Evolutionary conservation across 2,113 vertebrate species (phyloP).

Genomic region (Lonchura striata): DNA sequence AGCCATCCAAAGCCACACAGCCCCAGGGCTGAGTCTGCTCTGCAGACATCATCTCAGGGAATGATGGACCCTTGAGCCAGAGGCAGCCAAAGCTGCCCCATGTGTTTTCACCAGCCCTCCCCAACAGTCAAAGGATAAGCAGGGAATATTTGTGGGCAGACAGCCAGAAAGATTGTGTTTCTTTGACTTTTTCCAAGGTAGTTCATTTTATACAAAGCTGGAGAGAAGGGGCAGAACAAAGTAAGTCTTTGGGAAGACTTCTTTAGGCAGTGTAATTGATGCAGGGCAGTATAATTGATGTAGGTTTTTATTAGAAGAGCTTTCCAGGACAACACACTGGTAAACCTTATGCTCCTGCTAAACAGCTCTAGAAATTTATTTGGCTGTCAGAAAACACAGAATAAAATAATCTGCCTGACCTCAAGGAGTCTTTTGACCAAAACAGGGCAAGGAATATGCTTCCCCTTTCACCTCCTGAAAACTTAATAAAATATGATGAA

Average conservation of each 20-base stretch:
- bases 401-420: not conserved
- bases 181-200: not conserved
- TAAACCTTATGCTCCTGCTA: constrained; percentile 4
- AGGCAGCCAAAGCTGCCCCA: not conserved
- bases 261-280: not conserved
- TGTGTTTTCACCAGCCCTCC: accelerated
- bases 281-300: not conserved
- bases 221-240: not conserved
- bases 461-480: not conserved
- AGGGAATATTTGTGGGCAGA: not conserved
- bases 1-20: not conserved
- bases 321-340: constrained; percentile 2
- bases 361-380: constrained; percentile 7
- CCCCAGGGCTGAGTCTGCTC: not conserved
- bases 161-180: not conserved
- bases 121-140: not conserved
- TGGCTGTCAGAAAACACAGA: not conserved
- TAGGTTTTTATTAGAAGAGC: not conserved
- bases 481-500: not conserved
- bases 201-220: not conserved
- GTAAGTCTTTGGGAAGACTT: not conserved
- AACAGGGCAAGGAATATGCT: not conserved
- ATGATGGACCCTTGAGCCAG: not conserved
- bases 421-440: not conserved
- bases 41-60: not conserved